phyloP scores from a whole-genome alignment of 2,888 invertebrate genomes.

The Periphyllus acericola region DNA sequence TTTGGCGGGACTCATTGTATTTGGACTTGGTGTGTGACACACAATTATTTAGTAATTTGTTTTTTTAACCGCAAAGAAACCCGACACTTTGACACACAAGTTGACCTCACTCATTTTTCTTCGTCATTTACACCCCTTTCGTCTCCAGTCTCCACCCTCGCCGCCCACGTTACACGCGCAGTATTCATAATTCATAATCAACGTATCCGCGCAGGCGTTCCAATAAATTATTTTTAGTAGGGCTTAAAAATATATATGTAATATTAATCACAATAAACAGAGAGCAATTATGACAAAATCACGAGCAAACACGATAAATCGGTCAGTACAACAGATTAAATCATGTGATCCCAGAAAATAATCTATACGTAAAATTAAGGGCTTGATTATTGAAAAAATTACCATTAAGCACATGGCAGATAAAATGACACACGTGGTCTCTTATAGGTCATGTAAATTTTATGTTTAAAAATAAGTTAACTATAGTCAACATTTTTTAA shows the following conservation, averaged over 20 bases:
- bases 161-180: not conserved
- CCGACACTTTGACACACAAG: conserved; percentile 48
- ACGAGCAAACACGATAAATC: not conserved
- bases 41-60: conserved; percentile 35
- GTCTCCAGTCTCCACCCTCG: not conserved
- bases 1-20: conserved; percentile 15
- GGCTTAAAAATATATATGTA: not conserved
- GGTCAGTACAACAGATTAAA: not conserved
- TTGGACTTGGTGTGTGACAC: conserved; percentile 25
- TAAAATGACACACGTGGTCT: not conserved
- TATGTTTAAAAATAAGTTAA: not conserved
- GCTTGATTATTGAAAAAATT: not conserved
- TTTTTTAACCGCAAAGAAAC: conserved; percentile 37
- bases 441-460: too few species aligned
- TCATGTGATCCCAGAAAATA: not conserved
- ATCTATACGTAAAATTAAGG: not conserved
- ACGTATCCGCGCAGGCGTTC: not conserved
- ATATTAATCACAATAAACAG: not conserved
- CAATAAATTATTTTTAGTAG: not conserved
- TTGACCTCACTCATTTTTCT: conserved; percentile 39
- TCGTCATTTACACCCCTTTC: conserved; percentile 16
- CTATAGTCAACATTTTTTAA: not conserved
- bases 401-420: not conserved
- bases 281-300: too few species aligned
- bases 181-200: conserved; percentile 2